Percentiles rank a stretch among this genome's conserved stretches.
Conservation (phyloP, 2,113 vertebrate genomes). For the Psophia crepitans region DNA sequence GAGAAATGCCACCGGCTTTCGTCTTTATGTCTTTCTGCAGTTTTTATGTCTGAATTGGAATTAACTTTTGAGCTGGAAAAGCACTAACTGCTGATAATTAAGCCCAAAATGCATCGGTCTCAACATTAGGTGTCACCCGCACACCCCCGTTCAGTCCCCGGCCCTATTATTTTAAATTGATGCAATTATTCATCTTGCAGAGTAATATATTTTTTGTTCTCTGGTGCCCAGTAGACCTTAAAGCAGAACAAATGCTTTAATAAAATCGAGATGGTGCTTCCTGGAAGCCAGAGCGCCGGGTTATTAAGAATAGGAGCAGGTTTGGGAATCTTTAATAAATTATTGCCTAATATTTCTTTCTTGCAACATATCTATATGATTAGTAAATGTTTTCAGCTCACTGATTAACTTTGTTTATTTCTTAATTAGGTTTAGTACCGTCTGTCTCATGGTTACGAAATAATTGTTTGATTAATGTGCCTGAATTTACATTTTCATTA, state of each 20-base stretch:
- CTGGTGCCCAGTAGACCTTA: conserved; percentile 28
- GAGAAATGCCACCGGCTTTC: background rate
- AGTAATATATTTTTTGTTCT: conserved; percentile 30
- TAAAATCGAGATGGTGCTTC: conserved; percentile 27
- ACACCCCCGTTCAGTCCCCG: background rate
- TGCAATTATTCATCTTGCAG: conserved; percentile 46
- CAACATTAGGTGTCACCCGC: background rate
- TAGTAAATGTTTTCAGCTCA: conserved; percentile 58
- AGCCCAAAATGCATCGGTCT: background rate
- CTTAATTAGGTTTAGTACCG: conserved; percentile 69
- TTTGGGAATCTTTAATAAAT: conserved; percentile 54
- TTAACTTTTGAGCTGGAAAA: background rate
- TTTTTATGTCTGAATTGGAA: background rate
- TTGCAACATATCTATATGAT: conserved; percentile 29
- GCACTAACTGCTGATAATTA: background rate
- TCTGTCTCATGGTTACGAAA: conserved; percentile 63
- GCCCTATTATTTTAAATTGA: conserved; percentile 45
- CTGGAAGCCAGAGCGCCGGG: background rate
- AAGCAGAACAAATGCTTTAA: conserved; percentile 60
- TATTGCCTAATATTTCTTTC: conserved; percentile 41
- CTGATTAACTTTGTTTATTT: conserved; percentile 80
- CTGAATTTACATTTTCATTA: conserved; percentile 74
- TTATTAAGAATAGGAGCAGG: conserved; percentile 5
- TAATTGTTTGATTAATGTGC: conserved; percentile 76
- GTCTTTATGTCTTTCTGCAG: background rate